Percentiles rank a stretch among this genome's conserved stretches.
phyloP scores from a whole-genome alignment of 2,797 vertebrate species.

The Tamandua tetradactyla region DNA sequence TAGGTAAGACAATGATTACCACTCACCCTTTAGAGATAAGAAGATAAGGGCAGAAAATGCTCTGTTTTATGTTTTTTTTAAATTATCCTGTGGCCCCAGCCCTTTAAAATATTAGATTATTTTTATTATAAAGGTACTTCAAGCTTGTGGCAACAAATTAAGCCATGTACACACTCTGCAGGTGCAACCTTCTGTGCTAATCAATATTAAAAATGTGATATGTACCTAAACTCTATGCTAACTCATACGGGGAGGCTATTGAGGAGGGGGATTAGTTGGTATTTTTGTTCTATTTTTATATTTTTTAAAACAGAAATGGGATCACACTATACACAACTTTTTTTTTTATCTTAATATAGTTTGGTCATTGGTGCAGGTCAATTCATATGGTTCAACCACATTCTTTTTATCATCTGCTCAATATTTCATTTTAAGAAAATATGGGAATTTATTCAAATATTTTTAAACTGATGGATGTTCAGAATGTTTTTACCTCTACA shows the following conservation, averaged over 20 bases:
- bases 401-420: background rate
- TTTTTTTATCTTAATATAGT: background rate
- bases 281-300: background rate
- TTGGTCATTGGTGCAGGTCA: background rate
- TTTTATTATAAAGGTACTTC: background rate
- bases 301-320: background rate
- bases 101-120: background rate
- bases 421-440: background rate
- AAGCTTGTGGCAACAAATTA: background rate
- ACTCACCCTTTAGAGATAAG: conserved; percentile 40
- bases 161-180: background rate
- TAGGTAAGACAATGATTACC: conserved; percentile 23
- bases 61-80: background rate
- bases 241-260: background rate
- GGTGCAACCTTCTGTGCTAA: background rate
- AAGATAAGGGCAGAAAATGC: background rate
- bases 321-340: background rate
- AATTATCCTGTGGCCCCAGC: background rate
- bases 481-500: background rate
- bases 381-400: background rate
- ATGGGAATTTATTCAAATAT: background rate
- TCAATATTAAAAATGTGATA: background rate
- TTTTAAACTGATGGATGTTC: background rate
- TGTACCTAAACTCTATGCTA: background rate
- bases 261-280: background rate